Percentiles rank a stretch among this genome's conserved stretches.
phyloP scores from a whole-genome alignment of 2,888 invertebrate genomes.

The Toxonevra muliebris region DNA sequence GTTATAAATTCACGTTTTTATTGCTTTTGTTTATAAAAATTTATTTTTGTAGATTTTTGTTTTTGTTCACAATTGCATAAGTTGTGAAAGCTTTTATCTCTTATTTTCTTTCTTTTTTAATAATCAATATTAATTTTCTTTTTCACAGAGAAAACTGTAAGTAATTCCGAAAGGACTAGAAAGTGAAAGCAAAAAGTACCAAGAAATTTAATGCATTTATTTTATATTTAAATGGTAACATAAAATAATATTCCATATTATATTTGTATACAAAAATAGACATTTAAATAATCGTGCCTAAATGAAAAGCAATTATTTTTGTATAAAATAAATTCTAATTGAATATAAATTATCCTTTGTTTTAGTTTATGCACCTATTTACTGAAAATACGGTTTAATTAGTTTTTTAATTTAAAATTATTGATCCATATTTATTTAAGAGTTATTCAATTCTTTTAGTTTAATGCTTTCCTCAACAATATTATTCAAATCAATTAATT shows the following conservation, averaged over 20 bases:
- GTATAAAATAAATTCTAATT: constrained; percentile 7
- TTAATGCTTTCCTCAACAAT: constrained; percentile 73
- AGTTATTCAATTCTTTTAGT: constrained; percentile 51
- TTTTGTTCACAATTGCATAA: too few relatives aligned
- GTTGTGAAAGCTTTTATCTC: neutral
- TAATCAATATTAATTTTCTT: constrained; percentile 18
- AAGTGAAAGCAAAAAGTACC: constrained; percentile 23
- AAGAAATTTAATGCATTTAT: constrained; percentile 38
- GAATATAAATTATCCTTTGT: constrained; percentile 20
- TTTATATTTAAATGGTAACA: constrained; percentile 11
- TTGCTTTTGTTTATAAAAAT: neutral
- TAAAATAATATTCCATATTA: constrained; percentile 2
- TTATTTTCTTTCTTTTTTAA: neutral
- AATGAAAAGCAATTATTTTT: constrained; percentile 3
- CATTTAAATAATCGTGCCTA: constrained; percentile 13
- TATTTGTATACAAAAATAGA: constrained; percentile 18
- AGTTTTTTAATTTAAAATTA: too few relatives aligned
- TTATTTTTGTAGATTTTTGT: neutral
- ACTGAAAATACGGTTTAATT: too few relatives aligned
- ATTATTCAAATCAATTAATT: constrained; percentile 70
- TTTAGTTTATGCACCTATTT: constrained; percentile 23
- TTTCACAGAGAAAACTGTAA: constrained; percentile 17
- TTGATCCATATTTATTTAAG: too few relatives aligned
- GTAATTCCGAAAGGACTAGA: constrained; percentile 7
- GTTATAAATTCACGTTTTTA: too few relatives aligned